Evolutionary conservation across 2,113 vertebrate genomes (phyloP).

Genomic region (Chitala chitala): DNA sequence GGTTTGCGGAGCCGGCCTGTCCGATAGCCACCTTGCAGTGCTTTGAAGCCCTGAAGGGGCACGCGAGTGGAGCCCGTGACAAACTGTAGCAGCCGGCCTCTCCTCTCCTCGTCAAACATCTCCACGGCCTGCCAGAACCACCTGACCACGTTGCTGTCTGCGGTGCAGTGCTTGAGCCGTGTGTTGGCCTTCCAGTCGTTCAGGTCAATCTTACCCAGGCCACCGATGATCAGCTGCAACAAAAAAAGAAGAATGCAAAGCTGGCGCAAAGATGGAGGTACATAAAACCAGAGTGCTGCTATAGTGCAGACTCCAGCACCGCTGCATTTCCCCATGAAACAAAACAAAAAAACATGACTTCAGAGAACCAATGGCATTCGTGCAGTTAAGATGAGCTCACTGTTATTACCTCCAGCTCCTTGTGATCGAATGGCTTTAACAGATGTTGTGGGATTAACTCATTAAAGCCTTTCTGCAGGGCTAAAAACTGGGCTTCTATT

Average conservation of each 20-base stretch:
- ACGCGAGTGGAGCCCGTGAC: conserved; percentile 91
- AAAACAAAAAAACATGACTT: too few relatives aligned
- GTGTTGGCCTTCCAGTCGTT: conserved; percentile 95
- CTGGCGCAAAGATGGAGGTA: background rate
- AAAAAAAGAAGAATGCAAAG: background rate
- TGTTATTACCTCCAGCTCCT: conserved; percentile 83
- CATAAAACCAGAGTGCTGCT: background rate
- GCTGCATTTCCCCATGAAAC: background rate
- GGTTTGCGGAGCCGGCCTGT: conserved; percentile 36
- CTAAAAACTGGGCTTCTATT: conserved; percentile 93
- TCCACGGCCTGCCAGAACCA: conserved; percentile 98
- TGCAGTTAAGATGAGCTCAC: background rate
- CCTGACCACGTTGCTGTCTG: conserved; percentile 88
- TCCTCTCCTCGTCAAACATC: conserved; percentile 85
- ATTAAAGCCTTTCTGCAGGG: conserved; percentile 91
- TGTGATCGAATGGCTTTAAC: conserved; percentile 93
- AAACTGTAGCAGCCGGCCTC: conserved; percentile 89
- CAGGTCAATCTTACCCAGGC: conserved; percentile 90
- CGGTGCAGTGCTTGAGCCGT: conserved; percentile 87
- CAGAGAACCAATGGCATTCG: too few relatives aligned
- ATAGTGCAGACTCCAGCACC: background rate
- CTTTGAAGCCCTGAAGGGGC: conserved; percentile 94
- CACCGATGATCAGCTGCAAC: conserved; percentile 84
- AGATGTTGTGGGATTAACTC: conserved; percentile 94
- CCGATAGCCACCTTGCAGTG: conserved; percentile 92